These are phyloP conservation scores for Homalodisca vitripennis DNA, from an alignment of 1,140 invertebrate species.

Conservation along the genomic window DNA sequence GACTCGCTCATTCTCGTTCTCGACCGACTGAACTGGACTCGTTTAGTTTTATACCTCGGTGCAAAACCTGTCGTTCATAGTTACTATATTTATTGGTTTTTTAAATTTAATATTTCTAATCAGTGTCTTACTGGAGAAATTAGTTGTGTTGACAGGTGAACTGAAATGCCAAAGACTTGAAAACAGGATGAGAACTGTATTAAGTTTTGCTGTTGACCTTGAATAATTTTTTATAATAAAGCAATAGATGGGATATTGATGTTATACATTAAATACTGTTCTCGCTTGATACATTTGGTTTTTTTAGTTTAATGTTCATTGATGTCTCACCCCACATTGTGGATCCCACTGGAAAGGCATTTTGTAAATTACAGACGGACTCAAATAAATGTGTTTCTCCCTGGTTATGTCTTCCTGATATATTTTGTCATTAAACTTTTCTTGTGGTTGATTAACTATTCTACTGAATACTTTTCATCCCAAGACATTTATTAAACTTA, in stretches of 20 bases:
- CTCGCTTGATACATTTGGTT: too few relatives aligned
- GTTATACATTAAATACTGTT: too few relatives aligned
- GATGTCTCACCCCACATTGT: neutral
- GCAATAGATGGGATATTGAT: slow-evolving; percentile 4
- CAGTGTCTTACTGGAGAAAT: slow-evolving; percentile 9
- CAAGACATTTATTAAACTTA: too few relatives aligned
- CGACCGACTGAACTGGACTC: slow-evolving; percentile 8
- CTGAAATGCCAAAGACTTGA: slow-evolving; percentile 10
- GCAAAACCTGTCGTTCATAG: slow-evolving; percentile 11
- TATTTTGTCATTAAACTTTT: too few relatives aligned
- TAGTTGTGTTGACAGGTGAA: neutral
- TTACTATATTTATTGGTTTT: slow-evolving; percentile 26
- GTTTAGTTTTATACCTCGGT: slow-evolving; percentile 10
- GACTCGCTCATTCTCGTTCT: too few relatives aligned
- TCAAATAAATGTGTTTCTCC: too few relatives aligned
- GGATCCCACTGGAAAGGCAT: neutral
- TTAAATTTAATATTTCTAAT: neutral
- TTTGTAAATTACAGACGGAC: too few relatives aligned
- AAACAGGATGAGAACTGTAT: neutral
- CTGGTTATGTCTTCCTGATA: too few relatives aligned
- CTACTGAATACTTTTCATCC: too few relatives aligned
- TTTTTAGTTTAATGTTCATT: too few relatives aligned
- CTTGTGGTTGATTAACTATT: too few relatives aligned
- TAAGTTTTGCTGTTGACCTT: too few relatives aligned
- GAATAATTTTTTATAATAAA: neutral